Percentiles rank a stretch among this genome's conserved stretches.
These are phyloP conservation scores for Tinamus guttatus DNA, from an alignment of 2,113 vertebrate species.

Conservation along the genomic window DNA sequence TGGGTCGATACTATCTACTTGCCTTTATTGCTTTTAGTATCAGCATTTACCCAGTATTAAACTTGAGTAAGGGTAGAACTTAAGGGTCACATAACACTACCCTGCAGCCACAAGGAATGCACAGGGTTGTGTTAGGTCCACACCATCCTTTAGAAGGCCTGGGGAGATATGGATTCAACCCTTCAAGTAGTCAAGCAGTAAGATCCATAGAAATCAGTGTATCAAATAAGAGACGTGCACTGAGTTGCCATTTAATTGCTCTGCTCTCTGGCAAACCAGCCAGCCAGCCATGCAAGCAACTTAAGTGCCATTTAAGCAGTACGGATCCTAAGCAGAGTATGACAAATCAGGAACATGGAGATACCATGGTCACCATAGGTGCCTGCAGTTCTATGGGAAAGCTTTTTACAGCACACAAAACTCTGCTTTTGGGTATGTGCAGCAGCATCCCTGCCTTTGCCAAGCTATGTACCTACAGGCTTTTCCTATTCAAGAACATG, in stretches of 20 bases:
- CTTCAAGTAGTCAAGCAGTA: not conserved
- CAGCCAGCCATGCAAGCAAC: not conserved
- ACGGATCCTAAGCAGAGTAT: not conserved
- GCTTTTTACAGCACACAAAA: not conserved
- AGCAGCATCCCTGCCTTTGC: not conserved
- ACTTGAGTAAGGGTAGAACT: not conserved
- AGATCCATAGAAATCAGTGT: not conserved
- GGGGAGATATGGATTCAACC: not conserved
- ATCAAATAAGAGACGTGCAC: not conserved
- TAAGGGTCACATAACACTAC: not conserved
- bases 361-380: not conserved
- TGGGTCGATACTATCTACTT: not conserved
- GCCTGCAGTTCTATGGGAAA: not conserved
- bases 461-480: not conserved
- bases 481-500: too few species aligned
- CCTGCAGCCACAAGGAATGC: not conserved
- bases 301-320: not conserved
- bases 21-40: not conserved
- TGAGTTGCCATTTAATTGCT: not conserved
- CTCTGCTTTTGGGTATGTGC: not conserved
- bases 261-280: not conserved
- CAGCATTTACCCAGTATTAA: not conserved
- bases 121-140: not conserved
- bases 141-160: not conserved
- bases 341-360: not conserved